Evolutionary conservation across 2,797 vertebrate species (phyloP).

Genomic region (Xenopus petersii): DNA sequence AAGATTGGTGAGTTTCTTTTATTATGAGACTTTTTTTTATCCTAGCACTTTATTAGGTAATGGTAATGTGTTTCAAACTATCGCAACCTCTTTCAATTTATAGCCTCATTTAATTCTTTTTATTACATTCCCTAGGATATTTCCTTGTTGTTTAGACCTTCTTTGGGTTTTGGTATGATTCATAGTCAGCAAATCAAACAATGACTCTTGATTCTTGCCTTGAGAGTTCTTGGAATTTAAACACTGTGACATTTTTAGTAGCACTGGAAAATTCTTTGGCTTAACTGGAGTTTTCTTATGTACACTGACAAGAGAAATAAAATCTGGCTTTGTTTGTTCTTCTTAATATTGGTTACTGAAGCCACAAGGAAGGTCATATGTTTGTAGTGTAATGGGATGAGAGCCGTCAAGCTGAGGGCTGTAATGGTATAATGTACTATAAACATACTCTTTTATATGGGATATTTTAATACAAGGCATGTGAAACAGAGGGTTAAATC

Average conservation of each 20-base stretch:
- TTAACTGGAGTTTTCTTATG: background rate
- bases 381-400: too few species aligned
- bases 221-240: slow-evolving; percentile 65
- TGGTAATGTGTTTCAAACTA: too few species aligned
- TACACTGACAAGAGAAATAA: background rate
- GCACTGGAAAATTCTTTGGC: background rate
- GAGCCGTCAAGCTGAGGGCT: too few species aligned
- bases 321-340: background rate
- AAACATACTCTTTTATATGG: too few species aligned
- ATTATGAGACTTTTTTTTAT: too few species aligned
- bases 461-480: too few species aligned
- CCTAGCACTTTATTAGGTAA: too few species aligned
- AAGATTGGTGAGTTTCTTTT: slow-evolving; percentile 81
- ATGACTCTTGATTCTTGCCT: slow-evolving; percentile 60
- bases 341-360: background rate
- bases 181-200: slow-evolving; percentile 58
- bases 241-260: slow-evolving; percentile 52
- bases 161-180: slow-evolving; percentile 16
- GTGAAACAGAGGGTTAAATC: too few species aligned
- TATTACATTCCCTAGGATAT: background rate
- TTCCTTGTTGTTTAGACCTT: slow-evolving; percentile 43
- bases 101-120: too few species aligned
- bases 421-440: too few species aligned
- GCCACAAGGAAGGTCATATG: too few species aligned
- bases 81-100: too few species aligned